Evolutionary conservation across 2,797 vertebrate genomes (phyloP), one percentile per base, ranked within the genome.

Genomic region (Melanotaenia parkinsoni): DNA sequence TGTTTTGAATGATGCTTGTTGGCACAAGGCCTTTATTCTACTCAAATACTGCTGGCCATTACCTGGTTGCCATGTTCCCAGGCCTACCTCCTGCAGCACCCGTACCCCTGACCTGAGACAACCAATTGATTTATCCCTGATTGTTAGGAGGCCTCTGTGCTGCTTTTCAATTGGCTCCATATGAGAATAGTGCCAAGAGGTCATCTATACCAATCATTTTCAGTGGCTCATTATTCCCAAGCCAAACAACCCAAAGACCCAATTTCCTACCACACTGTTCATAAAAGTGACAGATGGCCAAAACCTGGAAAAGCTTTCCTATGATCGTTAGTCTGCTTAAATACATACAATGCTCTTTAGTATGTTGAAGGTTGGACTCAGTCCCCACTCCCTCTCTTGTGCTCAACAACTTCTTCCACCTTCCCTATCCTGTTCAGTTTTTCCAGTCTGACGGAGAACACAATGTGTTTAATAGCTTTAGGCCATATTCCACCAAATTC

Each of bases 241-340:
- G 81, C 90, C 89, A 89, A 93, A 94, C 88, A 93, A 90, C 84
- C 85, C 87, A 92, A 93, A 93, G 88, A 92, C 86, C 91, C 90
- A 92, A 92, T 94, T 95, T 94, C 91, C 93, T 93, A 91, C 79
- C 83, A 65, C 86, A 91, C 87, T 90, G 92, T 94, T 93, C 92
- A 92, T 94, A 92, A 94, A 95, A 91, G 87, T 93, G 94, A 95
- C 92, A 94, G 91, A 94, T 93, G 94, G 93, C 89, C 80, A 81
- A 91, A 93, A 93, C 89, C 92, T 93, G 92, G 90, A 91, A 92
- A 93, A 87, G 89, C 86, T 87, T 92, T 91, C 64, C 89, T 85
- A 76, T 91, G 88, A 91, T 90, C 70, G 85, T 92, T 90, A 87
- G 83, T 67, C 83, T 74, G 57, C 79, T 84, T 62, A 84, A 85